Evolutionary conservation across 1,140 invertebrate genomes (phyloP).

Genomic region (Pseudomyrmex sp.): DNA sequence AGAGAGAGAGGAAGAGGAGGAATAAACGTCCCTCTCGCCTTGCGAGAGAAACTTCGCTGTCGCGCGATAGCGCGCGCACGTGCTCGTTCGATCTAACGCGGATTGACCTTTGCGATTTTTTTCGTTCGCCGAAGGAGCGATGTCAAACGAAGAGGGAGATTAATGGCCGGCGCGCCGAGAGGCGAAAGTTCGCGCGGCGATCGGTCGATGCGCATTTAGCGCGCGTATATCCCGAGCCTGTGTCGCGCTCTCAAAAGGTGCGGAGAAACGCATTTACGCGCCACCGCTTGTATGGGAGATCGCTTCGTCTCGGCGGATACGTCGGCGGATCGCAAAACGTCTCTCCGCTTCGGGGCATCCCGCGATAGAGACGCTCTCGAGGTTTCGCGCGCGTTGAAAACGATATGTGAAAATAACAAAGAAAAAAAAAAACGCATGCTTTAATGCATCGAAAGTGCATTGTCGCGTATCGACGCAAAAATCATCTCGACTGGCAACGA

Average conservation of each 20-base stretch:
- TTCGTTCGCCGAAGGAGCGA: slow-evolving; percentile 9
- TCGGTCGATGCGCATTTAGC: slow-evolving; percentile 49
- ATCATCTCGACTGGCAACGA: no score
- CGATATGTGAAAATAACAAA: background rate
- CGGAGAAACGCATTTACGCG: slow-evolving; percentile 53
- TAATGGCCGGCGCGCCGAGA: slow-evolving; percentile 63
- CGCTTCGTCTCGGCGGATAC: slow-evolving; percentile 66
- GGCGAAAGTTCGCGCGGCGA: slow-evolving; percentile 58
- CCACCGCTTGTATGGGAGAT: slow-evolving; percentile 70
- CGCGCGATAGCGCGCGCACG: slow-evolving; percentile 10
- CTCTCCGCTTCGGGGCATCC: slow-evolving; percentile 24
- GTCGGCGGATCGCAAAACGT: slow-evolving; percentile 55
- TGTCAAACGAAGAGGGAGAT: slow-evolving; percentile 41
- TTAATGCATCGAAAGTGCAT: background rate
- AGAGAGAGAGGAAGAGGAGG: background rate
- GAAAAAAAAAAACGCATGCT: slow-evolving; percentile 6
- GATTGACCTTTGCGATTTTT: slow-evolving; percentile 51
- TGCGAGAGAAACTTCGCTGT: slow-evolving; percentile 32
- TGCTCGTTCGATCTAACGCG: slow-evolving; percentile 26
- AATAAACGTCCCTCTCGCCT: slow-evolving; percentile 9
- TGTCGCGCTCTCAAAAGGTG: slow-evolving; percentile 54
- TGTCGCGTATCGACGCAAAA: no score
- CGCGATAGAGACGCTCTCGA: background rate
- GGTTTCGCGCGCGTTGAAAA: background rate
- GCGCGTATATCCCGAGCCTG: slow-evolving; percentile 44